phyloP scores from a whole-genome alignment of 2,888 invertebrate genomes.

The Erebia aethiops region DNA sequence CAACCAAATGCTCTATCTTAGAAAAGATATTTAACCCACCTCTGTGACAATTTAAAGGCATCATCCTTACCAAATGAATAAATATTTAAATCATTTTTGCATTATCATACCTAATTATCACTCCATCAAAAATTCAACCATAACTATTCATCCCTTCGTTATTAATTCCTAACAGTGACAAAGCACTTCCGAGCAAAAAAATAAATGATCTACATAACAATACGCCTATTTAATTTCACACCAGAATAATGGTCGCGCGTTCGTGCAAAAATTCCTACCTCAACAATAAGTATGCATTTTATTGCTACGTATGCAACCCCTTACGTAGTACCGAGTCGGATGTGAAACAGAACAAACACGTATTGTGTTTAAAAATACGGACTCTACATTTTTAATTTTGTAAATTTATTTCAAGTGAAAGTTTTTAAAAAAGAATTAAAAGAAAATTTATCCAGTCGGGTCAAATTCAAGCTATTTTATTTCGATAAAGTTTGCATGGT shows the following conservation, averaged over 20 bases:
- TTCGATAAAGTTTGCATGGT: too few species aligned
- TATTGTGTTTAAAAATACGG: conserved; percentile 9
- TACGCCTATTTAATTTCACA: conserved; percentile 48
- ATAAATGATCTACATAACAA: conserved; percentile 49
- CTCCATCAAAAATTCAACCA: not conserved
- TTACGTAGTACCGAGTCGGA: conserved; percentile 44
- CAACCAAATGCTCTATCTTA: too few species aligned
- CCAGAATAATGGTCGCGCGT: conserved; percentile 49
- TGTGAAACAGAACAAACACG: conserved; percentile 37
- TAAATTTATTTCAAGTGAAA: not conserved
- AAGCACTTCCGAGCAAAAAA: conserved; percentile 45
- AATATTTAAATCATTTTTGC: not conserved
- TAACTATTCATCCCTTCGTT: conserved; percentile 40
- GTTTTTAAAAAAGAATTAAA: not conserved
- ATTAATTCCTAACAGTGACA: conserved; percentile 51
- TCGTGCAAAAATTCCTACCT: conserved; percentile 54
- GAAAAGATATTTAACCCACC: too few species aligned
- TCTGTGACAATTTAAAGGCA: not conserved
- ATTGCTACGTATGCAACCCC: conserved; percentile 51
- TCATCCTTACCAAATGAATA: not conserved
- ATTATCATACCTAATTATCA: not conserved
- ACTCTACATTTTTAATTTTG: conserved; percentile 3
- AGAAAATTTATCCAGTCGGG: not conserved
- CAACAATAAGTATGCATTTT: conserved; percentile 52
- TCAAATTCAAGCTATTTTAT: not conserved